A percentile compares a stretch with the other conserved stretches of the same genome.
Evolutionary conservation across 1,140 invertebrate genomes (phyloP).

Genomic region (Calycopis cecrops): DNA sequence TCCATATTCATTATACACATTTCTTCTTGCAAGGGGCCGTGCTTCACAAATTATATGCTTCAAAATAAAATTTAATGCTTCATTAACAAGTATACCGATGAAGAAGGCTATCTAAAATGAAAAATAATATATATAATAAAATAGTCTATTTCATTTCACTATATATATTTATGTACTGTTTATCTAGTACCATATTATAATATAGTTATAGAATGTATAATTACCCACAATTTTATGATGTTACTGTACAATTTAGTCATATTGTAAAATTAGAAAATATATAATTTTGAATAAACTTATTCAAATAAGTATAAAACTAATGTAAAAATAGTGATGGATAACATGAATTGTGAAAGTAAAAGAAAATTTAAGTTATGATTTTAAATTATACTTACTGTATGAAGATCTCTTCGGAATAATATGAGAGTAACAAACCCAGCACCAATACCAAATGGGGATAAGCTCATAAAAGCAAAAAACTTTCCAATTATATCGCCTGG

Average conservation of each 20-base stretch:
- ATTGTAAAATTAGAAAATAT: background rate
- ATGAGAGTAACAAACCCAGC: slow-evolving; percentile 90
- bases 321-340: background rate
- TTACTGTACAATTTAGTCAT: slow-evolving; percentile 12
- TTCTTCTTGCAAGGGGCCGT: slow-evolving; percentile 81
- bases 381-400: slow-evolving; percentile 83
- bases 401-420: slow-evolving; percentile 91
- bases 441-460: slow-evolving; percentile 88
- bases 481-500: slow-evolving; percentile 87
- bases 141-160: too few species aligned
- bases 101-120: slow-evolving; percentile 93
- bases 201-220: too few species aligned
- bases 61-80: slow-evolving; percentile 86
- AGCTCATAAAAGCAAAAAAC: slow-evolving; percentile 86
- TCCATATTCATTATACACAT: slow-evolving; percentile 90
- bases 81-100: slow-evolving; percentile 86
- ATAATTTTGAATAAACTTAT: too few species aligned
- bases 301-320: background rate
- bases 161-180: too few species aligned
- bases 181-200: too few species aligned
- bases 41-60: slow-evolving; percentile 90
- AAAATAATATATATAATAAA: slow-evolving; percentile 39
- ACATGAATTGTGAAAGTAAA: too few species aligned
- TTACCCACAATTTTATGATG: slow-evolving; percentile 22
- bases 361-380: too few species aligned